phyloP scores from a whole-genome alignment of 2,113 vertebrate species.

The Orientallactaga bullata region DNA sequence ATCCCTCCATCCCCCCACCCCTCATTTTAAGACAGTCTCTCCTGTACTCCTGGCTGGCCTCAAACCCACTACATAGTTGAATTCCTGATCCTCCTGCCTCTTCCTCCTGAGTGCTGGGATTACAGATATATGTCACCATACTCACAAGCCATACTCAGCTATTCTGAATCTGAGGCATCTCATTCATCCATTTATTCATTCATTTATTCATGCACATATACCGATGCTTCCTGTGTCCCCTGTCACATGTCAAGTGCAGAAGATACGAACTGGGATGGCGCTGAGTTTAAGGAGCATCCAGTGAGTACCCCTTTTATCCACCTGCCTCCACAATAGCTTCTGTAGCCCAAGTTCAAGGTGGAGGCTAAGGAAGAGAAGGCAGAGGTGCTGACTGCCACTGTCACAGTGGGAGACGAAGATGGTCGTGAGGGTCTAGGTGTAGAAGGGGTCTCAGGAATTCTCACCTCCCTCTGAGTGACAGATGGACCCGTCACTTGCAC shows the following conservation, averaged over 20 bases:
- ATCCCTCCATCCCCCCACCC: too few species aligned
- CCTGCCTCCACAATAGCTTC: background rate
- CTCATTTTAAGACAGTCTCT: background rate
- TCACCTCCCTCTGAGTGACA: constrained; percentile 27
- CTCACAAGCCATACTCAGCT: too few species aligned
- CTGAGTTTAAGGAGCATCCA: background rate
- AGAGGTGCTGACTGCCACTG: background rate
- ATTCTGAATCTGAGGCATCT: too few species aligned
- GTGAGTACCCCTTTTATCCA: background rate
- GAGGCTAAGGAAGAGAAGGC: constrained; percentile 66
- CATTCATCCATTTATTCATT: too few species aligned
- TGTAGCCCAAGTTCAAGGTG: constrained; percentile 13
- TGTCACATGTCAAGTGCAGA: background rate
- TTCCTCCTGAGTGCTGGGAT: too few species aligned
- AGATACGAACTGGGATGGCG: background rate
- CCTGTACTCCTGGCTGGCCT: background rate
- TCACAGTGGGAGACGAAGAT: constrained; percentile 7
- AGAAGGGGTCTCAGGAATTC: constrained; percentile 28
- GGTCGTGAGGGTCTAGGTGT: background rate
- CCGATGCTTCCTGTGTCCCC: rapidly evolving
- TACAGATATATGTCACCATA: too few species aligned
- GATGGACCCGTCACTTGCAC: background rate
- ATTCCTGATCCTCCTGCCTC: too few species aligned
- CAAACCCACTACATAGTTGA: too few species aligned
- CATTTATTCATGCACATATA: too few species aligned